phyloP scores from a whole-genome alignment of 2,113 vertebrate genomes.

The Ceyx melanurus region DNA sequence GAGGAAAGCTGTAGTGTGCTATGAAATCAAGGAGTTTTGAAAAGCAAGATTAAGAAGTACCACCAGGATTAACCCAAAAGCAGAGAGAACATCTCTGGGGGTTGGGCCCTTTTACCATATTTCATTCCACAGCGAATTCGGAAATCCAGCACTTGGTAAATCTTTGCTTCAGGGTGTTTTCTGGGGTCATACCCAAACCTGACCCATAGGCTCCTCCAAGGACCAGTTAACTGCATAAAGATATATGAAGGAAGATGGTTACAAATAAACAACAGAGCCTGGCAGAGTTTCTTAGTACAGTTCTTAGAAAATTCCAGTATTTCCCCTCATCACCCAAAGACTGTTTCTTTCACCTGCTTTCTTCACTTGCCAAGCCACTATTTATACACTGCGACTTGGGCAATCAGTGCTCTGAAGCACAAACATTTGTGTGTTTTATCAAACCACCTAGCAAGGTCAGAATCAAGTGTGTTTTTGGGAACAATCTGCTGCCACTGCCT shows the following conservation, averaged over 20 bases:
- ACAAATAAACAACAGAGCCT: neutral
- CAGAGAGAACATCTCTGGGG: neutral
- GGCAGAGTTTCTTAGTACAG: neutral
- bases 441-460: neutral
- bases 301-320: neutral
- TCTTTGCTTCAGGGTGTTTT: conserved; percentile 85
- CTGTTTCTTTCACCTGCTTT: neutral
- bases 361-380: neutral
- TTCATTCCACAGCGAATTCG: conserved; percentile 94
- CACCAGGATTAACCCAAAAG: conserved; percentile 18
- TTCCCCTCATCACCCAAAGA: neutral
- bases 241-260: neutral
- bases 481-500: neutral
- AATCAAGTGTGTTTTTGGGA: neutral
- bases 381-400: neutral
- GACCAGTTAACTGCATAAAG: conserved; percentile 88
- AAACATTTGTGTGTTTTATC: neutral
- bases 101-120: conserved; percentile 79
- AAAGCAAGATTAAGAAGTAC: conserved; percentile 9
- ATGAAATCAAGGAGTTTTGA: neutral
- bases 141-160: conserved; percentile 95
- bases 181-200: conserved; percentile 91
- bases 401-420: neutral
- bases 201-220: conserved; percentile 98
- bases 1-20: neutral